A percentile compares a stretch with the other conserved stretches of the same genome.
phyloP scores from a whole-genome alignment of 2,113 vertebrate genomes.

The Meleagris gallopavo region DNA sequence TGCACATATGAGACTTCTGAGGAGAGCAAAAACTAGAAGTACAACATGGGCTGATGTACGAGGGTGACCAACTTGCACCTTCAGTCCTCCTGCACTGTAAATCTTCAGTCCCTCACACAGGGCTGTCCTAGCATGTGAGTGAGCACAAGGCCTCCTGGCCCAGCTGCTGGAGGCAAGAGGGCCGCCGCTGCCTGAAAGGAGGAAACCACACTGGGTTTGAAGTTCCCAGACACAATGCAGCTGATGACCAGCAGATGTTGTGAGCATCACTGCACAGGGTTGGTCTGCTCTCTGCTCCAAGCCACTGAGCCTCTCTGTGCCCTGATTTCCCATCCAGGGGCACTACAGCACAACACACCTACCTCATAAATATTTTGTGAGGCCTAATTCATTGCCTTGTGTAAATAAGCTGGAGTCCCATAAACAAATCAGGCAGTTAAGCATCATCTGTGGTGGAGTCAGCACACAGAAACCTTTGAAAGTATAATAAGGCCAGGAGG shows the following conservation, averaged over 20 bases:
- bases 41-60: rapidly evolving
- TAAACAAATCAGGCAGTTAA: neutral
- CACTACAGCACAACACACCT: neutral
- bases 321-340: neutral
- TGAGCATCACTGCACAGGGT: neutral
- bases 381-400: neutral
- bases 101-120: too few species aligned
- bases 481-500: neutral
- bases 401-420: neutral
- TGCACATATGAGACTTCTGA: rapidly evolving
- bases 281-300: neutral
- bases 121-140: rapidly evolving
- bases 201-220: neutral
- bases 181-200: neutral
- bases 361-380: neutral
- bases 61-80: rapidly evolving
- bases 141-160: neutral
- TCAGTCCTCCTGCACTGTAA: neutral
- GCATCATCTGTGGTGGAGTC: neutral
- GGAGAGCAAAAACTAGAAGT: neutral
- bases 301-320: neutral
- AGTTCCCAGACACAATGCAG: neutral
- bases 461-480: neutral
- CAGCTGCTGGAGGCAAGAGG: neutral
- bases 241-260: neutral